Evolutionary conservation across 2,888 invertebrate species (phyloP).

Genomic region (Metallyticus violacea): DNA sequence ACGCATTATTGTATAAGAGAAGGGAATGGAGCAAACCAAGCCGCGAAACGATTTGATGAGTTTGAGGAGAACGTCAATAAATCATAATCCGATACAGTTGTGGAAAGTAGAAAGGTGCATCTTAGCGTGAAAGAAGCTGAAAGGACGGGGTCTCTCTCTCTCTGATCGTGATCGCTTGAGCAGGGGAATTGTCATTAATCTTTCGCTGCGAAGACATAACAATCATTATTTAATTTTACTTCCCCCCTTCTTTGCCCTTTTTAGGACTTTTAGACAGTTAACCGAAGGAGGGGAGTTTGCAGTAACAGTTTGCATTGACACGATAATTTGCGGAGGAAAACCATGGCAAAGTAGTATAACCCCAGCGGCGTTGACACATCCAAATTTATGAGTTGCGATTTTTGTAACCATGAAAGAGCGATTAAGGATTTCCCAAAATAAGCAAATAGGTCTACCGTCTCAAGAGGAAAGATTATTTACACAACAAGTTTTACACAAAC

Average conservation of each 20-base stretch:
- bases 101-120: slow-evolving; percentile 5
- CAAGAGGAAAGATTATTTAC: too few relatives aligned
- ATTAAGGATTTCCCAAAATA: background rate
- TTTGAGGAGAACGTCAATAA: slow-evolving; percentile 8
- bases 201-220: slow-evolving; percentile 25
- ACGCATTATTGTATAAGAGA: background rate
- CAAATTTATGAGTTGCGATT: background rate
- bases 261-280: background rate
- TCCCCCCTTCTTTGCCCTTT: background rate
- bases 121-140: slow-evolving; percentile 14
- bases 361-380: background rate
- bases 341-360: background rate
- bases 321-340: slow-evolving; percentile 18
- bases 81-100: slow-evolving; percentile 17
- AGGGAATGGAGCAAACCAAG: background rate
- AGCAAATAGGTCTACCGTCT: background rate
- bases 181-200: slow-evolving; percentile 23
- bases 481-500: too few relatives aligned
- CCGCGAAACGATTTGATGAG: background rate
- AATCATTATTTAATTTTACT: slow-evolving; percentile 27
- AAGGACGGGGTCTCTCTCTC: background rate
- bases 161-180: background rate
- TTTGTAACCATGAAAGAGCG: background rate
- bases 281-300: background rate
- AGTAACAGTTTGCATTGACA: slow-evolving; percentile 27